Evolutionary conservation across 2,113 vertebrate species (phyloP), one percentile per base, ranked within the genome.

Genomic region (Mus pahari): DNA sequence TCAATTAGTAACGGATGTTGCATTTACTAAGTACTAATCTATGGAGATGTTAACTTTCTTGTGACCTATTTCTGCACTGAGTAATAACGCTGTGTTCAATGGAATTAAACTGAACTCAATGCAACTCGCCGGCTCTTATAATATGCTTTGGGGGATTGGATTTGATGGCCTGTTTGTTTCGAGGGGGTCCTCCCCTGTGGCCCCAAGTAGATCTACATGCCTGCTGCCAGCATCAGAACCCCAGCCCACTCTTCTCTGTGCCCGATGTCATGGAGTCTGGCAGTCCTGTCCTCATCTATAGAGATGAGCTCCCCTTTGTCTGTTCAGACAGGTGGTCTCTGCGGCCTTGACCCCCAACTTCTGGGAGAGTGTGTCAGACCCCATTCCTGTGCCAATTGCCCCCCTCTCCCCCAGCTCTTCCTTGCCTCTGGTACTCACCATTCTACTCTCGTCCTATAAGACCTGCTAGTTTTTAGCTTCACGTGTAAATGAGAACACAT

Each of bases 11-110:
- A 83, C 89, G 79, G 26, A 36, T 90, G 42, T 31, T 39, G 79
- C 86, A 24, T 92, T 83, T 95, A 53, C 87, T 39, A 74, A 93
- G 74, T n/a, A 55, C 83, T 55, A 92, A 90, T 88, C 75, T 94
- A 42, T 92, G 58, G 75, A 90, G 58, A 84, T 73, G 58, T 77
- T 55, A 2, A 0, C 89, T 86, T 91, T 95, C 86, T 50, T 91
- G 66, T 94, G 96, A 90, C 77, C 92, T 83, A 55, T 62, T 91
- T 94, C 90, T 84, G 22, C 11, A 0, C 78, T 79, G 78, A 90
- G 75, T 92, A 84, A 50, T 90, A 87, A 77, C n/a, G 78, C n/a
- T 10, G 31, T 71, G n/a, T 95, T 45, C 68, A 11, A 48, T 66
- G 19, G 19, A 45, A 74, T 77, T 53, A 58, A 36, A 71, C 3